These are phyloP conservation scores for Drosophila paramelanica DNA, from an alignment of 2,888 invertebrate genomes.

Conservation along the genomic window DNA sequence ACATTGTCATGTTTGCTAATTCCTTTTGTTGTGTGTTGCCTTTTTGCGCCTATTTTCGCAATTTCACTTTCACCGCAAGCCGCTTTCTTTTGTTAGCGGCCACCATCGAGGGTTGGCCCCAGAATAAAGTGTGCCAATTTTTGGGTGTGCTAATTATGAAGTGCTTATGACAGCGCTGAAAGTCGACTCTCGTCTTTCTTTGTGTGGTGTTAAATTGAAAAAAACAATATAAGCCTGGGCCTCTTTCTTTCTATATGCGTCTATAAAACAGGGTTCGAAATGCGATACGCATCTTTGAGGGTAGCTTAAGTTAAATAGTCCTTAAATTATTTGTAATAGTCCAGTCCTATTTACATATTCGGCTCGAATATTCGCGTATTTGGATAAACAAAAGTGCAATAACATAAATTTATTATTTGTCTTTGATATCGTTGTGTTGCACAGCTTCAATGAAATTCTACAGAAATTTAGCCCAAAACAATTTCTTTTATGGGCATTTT, in stretches of 20 bases:
- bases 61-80: constrained; percentile 71
- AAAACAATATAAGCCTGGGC: constrained; percentile 25
- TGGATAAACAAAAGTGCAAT: constrained; percentile 7
- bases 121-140: constrained; percentile 70
- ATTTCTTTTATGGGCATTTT: constrained; percentile 69
- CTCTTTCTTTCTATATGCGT: not conserved
- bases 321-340: too few relatives aligned
- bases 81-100: constrained; percentile 54
- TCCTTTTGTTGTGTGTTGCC: constrained; percentile 64
- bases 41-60: constrained; percentile 62
- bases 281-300: not conserved
- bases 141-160: constrained; percentile 68
- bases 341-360: too few relatives aligned
- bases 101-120: constrained; percentile 22
- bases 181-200: constrained; percentile 10
- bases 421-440: constrained; percentile 32
- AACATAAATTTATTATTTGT: constrained; percentile 28
- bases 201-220: constrained; percentile 25
- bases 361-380: not conserved
- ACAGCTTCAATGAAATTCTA: constrained; percentile 59
- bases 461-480: constrained; percentile 65
- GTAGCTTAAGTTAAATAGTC: too few relatives aligned
- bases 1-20: constrained; percentile 80
- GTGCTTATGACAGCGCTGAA: constrained; percentile 62
- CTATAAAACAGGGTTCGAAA: not conserved